Evolutionary conservation across 2,797 vertebrate species (phyloP).

Genomic region (Artibeus lituratus): DNA sequence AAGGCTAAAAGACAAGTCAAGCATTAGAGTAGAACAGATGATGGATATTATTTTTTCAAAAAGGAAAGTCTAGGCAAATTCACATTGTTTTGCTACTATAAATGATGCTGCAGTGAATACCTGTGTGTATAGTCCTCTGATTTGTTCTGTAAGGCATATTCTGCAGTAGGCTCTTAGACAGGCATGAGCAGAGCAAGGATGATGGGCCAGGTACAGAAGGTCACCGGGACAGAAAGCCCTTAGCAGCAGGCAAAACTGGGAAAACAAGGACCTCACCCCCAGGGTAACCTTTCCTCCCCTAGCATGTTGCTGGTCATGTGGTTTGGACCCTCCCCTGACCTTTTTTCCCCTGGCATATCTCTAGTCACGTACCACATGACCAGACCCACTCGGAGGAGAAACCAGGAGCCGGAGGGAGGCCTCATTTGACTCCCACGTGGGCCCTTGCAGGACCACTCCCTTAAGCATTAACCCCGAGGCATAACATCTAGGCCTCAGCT

Average conservation of each 20-base stretch:
- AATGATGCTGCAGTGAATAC: not conserved
- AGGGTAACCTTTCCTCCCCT: not conserved
- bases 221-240: not conserved
- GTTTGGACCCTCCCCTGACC: not conserved
- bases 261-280: not conserved
- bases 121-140: not conserved
- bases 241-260: not conserved
- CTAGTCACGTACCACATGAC: no score
- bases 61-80: slow-evolving; percentile 13
- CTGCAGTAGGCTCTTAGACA: not conserved
- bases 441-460: not conserved
- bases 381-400: not conserved
- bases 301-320: not conserved
- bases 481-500: not conserved
- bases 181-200: not conserved
- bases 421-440: not conserved
- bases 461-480: not conserved
- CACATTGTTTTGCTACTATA: not conserved
- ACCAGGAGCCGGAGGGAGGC: not conserved
- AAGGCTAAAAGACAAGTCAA: not conserved
- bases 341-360: not conserved
- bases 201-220: not conserved
- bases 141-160: not conserved
- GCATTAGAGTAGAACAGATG: not conserved
- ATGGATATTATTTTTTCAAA: not conserved